Base-by-base conservation (phyloP, 2,888 invertebrate genomes). In the Macrophya alboannulata region DNA sequence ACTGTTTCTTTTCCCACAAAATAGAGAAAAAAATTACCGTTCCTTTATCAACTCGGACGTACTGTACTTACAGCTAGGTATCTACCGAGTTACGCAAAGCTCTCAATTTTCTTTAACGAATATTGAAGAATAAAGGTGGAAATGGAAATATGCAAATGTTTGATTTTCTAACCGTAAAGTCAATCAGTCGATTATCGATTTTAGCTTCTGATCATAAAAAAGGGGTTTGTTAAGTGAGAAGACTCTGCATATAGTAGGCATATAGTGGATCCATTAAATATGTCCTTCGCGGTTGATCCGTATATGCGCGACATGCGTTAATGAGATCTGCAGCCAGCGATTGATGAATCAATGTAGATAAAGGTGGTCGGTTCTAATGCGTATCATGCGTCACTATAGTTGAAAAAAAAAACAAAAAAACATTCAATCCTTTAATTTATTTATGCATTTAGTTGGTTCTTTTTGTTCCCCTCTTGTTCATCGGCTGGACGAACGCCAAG, bases 251-350 rank as follows among this genome's bases (percentile, higher is more conserved):
- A 12, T 40, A 31, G 1, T 31, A 31, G 31, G 3, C 31, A 31
- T 48, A 48, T 21, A 62, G 62, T 17, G 9, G 21, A 74, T 81
- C 81, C 81, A 81, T 81, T 81, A 81, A 62, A 40, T 43, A 51
- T 81, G 59, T 81, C 81, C 81, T 81, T 59, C 81, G 81, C 12
- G 6, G 0, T 25, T 21, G 8, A 21, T 72, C n/a, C 21, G n/a
- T 12, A 31, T 31, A 4, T n/a, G 77, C 5, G 17, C 31, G 25
- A 81, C 51, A 51, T 5, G 21, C n/a, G 10, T 21, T 40, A 62
- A 81, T 62, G 81, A 81, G 62, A 62, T 81, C 62, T 21, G 12
- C 31, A 31, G 31, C 10, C 6, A 43, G 62, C 81, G 81, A 62
- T 81, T 43, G 37, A 81, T 62, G 40, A 81, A 17, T 62, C 6